phyloP scores from a whole-genome alignment of 2,888 invertebrate species.

The Acanthococcus lagerstroemiae region DNA sequence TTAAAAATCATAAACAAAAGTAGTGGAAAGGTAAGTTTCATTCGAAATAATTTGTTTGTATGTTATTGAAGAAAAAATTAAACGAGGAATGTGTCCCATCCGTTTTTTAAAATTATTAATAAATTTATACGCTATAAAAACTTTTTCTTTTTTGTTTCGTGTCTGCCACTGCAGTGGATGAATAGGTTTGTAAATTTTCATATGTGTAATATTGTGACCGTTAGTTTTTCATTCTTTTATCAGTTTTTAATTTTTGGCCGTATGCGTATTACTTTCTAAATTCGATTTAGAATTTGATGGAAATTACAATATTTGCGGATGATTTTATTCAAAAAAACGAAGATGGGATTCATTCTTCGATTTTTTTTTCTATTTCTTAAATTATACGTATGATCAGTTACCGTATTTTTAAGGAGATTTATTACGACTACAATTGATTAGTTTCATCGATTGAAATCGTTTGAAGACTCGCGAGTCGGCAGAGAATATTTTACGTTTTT shows the following conservation, averaged over 20 bases:
- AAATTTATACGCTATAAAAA: background rate
- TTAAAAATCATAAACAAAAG: constrained; percentile 11
- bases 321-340: background rate
- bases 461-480: too few relatives aligned
- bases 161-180: constrained; percentile 35
- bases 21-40: constrained; percentile 23
- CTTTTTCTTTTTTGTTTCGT: constrained; percentile 36
- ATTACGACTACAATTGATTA: too few relatives aligned
- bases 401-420: too few relatives aligned
- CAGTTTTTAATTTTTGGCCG: background rate
- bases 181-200: constrained; percentile 20
- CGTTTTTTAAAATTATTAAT: constrained; percentile 34
- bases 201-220: background rate
- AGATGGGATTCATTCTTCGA: constrained; percentile 27
- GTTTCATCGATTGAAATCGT: too few relatives aligned
- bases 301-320: background rate
- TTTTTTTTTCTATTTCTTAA: background rate
- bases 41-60: background rate
- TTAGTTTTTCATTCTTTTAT: constrained; percentile 4
- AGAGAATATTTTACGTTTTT: too few relatives aligned
- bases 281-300: too few relatives aligned
- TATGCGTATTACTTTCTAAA: too few relatives aligned
- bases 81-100: constrained; percentile 40
- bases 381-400: too few relatives aligned
- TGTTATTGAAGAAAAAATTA: background rate